phyloP scores from a whole-genome alignment of 2,113 vertebrate species.

The Numida meleagris region DNA sequence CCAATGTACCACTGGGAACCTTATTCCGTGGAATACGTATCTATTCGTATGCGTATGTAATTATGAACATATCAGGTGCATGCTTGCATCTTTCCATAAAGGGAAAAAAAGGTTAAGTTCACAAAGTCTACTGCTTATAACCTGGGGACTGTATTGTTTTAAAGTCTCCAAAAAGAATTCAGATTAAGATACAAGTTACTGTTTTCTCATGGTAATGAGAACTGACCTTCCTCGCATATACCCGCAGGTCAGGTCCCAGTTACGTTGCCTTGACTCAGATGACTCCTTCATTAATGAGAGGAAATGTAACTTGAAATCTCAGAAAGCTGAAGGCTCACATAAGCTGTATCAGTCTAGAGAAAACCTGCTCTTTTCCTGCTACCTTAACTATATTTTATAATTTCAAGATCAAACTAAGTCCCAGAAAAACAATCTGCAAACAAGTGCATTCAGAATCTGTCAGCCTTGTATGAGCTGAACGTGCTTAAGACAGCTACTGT shows the following conservation, averaged over 20 bases:
- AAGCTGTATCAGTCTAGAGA: not conserved
- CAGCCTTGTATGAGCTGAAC: fast-evolving
- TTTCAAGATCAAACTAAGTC: not conserved
- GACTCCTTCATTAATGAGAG: not conserved
- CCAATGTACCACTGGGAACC: too few species aligned
- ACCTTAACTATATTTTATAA: not conserved
- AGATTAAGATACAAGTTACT: not conserved
- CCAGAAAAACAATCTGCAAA: not conserved
- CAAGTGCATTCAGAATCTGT: not conserved
- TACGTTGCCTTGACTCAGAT: not conserved
- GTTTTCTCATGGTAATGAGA: not conserved
- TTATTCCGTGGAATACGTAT: not conserved
- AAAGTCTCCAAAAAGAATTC: not conserved
- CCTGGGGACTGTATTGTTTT: not conserved
- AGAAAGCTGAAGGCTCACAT: not conserved
- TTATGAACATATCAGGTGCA: not conserved
- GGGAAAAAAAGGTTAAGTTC: not conserved
- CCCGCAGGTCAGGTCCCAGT: not conserved
- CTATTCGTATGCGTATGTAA: fast-evolving
- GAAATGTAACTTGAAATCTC: not conserved
- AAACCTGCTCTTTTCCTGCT: not conserved
- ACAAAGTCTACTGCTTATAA: not conserved
- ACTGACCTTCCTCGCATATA: not conserved
- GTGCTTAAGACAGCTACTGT: not conserved
- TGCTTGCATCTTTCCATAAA: not conserved